These are phyloP conservation scores for Cephus spinipes DNA, from an alignment of 2,888 invertebrate species.

Conservation along the genomic window DNA sequence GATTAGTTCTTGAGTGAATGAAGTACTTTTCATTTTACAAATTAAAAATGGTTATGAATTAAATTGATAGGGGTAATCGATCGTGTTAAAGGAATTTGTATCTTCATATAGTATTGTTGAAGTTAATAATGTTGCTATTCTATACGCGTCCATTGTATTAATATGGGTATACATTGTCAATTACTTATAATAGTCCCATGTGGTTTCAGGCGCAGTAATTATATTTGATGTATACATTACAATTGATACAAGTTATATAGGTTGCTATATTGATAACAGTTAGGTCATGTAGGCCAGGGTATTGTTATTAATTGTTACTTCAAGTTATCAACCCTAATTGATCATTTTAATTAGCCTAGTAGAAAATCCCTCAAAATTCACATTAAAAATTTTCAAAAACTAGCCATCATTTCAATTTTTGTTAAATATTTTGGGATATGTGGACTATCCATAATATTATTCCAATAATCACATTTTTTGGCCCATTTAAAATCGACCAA, in stretches of 20 bases:
- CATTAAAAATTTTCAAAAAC: background rate
- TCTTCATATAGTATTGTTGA: background rate
- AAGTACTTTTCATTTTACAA: background rate
- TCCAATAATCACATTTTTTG: background rate
- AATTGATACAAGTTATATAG: background rate
- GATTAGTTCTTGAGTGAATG: background rate
- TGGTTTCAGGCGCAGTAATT: background rate
- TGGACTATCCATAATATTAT: background rate
- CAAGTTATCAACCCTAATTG: background rate
- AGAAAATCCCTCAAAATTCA: background rate
- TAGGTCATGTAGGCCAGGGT: background rate
- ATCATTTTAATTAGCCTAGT: background rate
- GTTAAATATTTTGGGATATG: background rate
- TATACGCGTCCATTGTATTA: background rate
- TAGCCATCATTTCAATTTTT: background rate
- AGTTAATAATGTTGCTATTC: background rate
- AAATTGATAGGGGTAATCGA: background rate
- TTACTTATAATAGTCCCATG: background rate
- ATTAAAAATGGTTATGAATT: background rate
- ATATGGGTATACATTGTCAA: background rate
- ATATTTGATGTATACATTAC: background rate
- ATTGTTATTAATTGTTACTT: background rate
- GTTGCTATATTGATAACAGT: background rate
- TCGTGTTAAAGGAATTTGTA: background rate
- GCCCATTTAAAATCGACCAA: background rate